Percentiles rank a stretch among this genome's conserved stretches.
phyloP scores from a whole-genome alignment of 2,113 vertebrate genomes.

The Pollachius pollachius region DNA sequence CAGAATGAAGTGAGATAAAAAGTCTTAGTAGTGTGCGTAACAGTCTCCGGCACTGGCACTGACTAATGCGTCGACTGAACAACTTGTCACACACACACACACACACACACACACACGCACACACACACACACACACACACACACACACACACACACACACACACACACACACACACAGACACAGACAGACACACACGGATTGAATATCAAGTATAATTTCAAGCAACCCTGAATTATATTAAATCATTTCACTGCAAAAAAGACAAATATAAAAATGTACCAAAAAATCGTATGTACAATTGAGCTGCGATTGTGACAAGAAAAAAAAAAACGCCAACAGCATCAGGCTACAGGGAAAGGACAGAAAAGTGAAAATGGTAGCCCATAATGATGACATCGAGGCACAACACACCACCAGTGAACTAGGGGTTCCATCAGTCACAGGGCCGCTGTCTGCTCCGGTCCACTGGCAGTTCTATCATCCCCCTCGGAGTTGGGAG shows the following conservation, averaged over 20 bases:
- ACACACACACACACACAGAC: no score
- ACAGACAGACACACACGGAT: constrained; percentile 1
- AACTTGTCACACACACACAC: no score
- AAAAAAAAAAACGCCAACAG: no score
- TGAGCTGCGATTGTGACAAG: neutral
- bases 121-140: no score
- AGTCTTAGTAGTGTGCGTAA: neutral
- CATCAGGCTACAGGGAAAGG: no score
- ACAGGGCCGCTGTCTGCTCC: neutral
- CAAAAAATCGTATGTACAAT: neutral
- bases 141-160: no score
- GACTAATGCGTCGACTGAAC: neutral
- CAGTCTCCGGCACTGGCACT: constrained; percentile 2
- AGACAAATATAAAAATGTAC: neutral
- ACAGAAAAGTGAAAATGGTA: no score
- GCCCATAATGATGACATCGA: no score
- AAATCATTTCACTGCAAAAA: constrained; percentile 1
- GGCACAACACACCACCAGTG: no score
- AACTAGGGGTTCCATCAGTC: neutral
- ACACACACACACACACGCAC: no score
- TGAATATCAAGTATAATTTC: neutral
- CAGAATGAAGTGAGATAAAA: neutral
- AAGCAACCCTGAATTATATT: constrained; percentile 8
- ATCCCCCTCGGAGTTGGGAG: neutral
- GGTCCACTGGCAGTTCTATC: neutral